Conservation (phyloP, 1,140 invertebrate species). For the Cyclargus thomasi region DNA sequence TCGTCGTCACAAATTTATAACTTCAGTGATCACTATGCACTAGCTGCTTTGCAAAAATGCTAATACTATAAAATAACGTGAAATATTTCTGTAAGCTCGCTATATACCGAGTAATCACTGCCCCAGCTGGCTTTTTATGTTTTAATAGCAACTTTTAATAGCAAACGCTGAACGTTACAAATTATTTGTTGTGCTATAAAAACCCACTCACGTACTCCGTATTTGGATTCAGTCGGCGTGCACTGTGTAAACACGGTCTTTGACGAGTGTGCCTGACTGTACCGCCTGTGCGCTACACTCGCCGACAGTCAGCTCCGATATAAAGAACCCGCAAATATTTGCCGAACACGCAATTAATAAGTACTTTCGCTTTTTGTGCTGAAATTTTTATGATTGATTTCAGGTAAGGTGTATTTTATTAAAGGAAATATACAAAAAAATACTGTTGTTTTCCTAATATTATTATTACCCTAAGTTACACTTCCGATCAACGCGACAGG, state of each 20-base stretch:
- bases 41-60: no score
- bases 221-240: not conserved
- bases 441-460: no score
- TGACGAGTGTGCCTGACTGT: not conserved
- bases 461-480: no score
- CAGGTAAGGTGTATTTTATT: no score
- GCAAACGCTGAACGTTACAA: constrained; percentile 2
- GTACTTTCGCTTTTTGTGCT: no score
- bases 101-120: not conserved
- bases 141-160: constrained; percentile 9
- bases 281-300: not conserved
- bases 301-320: not conserved
- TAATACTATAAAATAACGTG: not conserved
- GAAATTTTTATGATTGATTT: no score
- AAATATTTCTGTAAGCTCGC: not conserved
- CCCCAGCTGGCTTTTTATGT: not conserved
- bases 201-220: not conserved
- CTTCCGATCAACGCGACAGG: no score
- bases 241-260: not conserved
- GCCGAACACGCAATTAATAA: not conserved
- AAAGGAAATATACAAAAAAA: no score
- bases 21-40: no score
- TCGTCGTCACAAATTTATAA: no score
- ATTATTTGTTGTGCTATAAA: not conserved
- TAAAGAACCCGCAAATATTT: not conserved